Evolutionary conservation across 92 coral and sea anemone genomes (phyloP).

Genomic region (Phenganax marumi): DNA sequence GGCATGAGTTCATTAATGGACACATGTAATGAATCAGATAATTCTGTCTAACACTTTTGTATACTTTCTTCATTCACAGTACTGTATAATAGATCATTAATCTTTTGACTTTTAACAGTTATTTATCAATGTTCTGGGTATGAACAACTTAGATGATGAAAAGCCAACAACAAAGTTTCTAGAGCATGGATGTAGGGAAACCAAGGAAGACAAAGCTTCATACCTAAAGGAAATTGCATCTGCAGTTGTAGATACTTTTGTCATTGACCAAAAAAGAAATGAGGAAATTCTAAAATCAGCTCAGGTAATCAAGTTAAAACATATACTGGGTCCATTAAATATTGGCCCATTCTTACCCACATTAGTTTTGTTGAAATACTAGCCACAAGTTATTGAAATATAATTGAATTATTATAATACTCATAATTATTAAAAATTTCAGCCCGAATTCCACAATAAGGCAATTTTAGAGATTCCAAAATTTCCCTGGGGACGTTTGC

Average conservation of each 20-base stretch:
- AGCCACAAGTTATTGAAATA: no score
- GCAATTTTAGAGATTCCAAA: no score
- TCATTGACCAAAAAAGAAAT: conserved; percentile 62
- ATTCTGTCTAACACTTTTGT: background rate
- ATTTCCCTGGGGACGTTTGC: no score
- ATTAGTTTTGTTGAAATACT: no score
- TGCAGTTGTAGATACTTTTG: conserved; percentile 63
- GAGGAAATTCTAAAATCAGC: conserved; percentile 42
- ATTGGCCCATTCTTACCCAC: no score
- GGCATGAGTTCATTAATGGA: no score
- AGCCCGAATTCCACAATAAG: no score
- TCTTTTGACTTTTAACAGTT: background rate
- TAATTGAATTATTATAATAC: no score
- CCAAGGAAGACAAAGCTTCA: conserved; percentile 45
- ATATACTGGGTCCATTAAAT: no score
- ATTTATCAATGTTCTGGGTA: conserved; percentile 29
- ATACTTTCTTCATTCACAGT: no score
- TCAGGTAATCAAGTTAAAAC: no score
- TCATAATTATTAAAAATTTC: no score
- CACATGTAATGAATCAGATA: background rate
- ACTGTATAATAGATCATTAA: background rate
- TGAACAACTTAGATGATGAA: conserved; percentile 31
- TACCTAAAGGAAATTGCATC: conserved; percentile 53
- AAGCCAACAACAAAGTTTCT: conserved; percentile 38
- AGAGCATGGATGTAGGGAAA: conserved; percentile 30